Evolutionary conservation across 2,797 vertebrate genomes (phyloP).

Genomic region (Balearica regulorum): DNA sequence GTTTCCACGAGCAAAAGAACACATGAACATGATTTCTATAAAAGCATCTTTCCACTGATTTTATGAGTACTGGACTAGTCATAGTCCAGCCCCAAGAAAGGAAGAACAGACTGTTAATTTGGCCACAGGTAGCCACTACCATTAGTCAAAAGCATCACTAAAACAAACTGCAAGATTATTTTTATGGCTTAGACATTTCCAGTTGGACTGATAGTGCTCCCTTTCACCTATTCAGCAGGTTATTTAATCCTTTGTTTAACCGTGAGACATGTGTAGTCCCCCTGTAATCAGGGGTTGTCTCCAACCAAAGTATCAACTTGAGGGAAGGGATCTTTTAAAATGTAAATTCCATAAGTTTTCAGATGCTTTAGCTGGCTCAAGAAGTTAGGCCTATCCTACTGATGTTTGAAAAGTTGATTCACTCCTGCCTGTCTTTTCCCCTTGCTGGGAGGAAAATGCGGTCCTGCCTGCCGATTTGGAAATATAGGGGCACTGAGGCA

Average conservation of each 20-base stretch:
- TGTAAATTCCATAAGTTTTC: background rate
- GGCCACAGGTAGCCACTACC: background rate
- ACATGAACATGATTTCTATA: background rate
- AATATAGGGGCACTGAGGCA: background rate
- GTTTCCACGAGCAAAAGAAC: background rate
- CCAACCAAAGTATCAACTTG: background rate
- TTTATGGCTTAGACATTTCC: background rate
- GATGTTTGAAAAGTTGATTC: background rate
- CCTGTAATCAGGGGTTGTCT: background rate
- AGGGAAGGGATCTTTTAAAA: background rate
- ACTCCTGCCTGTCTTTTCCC: background rate
- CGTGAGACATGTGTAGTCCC: background rate
- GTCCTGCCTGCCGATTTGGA: background rate
- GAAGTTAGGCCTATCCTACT: background rate
- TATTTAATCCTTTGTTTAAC: background rate
- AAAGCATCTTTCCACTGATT: background rate
- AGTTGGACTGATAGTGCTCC: background rate
- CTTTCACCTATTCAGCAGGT: background rate
- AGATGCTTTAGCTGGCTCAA: background rate
- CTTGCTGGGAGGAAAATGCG: background rate
- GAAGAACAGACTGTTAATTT: accelerated
- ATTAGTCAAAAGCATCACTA: no score
- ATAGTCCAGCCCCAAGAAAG: background rate
- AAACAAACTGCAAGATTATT: background rate
- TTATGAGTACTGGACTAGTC: background rate